Base-by-base conservation (phyloP, 2,888 invertebrate species). In the Drosophila antonietae region DNA sequence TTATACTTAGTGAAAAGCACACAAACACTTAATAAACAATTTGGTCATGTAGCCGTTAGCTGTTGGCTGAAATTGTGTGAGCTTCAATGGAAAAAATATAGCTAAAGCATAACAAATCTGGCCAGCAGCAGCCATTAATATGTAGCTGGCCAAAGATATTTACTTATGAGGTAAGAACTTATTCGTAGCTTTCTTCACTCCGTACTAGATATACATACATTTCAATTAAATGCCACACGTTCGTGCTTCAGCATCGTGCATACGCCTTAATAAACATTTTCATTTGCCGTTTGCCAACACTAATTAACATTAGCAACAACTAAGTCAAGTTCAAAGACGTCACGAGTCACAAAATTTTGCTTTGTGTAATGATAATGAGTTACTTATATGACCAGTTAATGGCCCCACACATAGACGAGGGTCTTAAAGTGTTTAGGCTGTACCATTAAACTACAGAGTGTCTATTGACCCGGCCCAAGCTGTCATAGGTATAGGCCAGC, bases 241-340 rank as follows among this genome's bases (percentile, higher is more conserved):
- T 10, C 35, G 35, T 35, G 37, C 3, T 28, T 28, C 3, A 28
- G 28, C 28, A 14, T 37, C 5, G 35, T 12, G 33, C 15, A 31
- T 5, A 28, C n/a, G 49, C 23, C 35, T 35, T n/a, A 35, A 43
- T 43, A 39, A 20, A 8, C 7, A 47, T 39, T 33, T 74, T 9
- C 35, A 8, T n/a, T 18, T 33, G 33, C 12, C 23, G n/a, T 31
- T 46, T 33, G 37, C 15, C 20, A 71, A 41, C 63, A 43, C 23
- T 62, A 47, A 47, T 46, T 37, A 39, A 2, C 41, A 20, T 44
- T 41, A 49, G 12, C 51, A 53, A 15, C 43, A 63, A 57, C 59
- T 68, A 61, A 84, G 83, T 85, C 87, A 85, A 85, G 84, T 85
- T 85, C 90, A 89, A 88, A 85, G 81, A 72, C 87, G 75, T 78